A percentile compares a stretch with the other conserved stretches of the same genome.
These are phyloP conservation scores for Drosophila siamana DNA, from an alignment of 2,888 invertebrate genomes.

Conservation along the genomic window DNA sequence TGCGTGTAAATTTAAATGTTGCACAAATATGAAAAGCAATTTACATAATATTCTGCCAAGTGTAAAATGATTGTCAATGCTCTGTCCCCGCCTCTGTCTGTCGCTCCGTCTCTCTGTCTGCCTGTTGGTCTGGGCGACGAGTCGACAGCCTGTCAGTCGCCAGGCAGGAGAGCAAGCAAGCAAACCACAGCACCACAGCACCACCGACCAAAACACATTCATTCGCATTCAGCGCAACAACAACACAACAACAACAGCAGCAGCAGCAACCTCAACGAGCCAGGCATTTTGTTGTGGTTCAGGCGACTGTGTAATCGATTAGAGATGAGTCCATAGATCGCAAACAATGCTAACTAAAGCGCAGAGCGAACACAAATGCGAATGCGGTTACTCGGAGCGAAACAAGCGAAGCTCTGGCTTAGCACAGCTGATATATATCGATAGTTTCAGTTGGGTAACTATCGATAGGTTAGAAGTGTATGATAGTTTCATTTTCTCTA, in stretches of 20 bases:
- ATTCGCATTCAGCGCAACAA: not conserved
- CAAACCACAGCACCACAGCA: not conserved
- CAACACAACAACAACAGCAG: no score
- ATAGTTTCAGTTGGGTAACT: no score
- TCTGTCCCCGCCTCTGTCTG: conserved; percentile 20
- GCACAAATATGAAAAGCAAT: conserved; percentile 82
- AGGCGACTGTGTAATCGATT: conserved; percentile 37
- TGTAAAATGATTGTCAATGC: conserved; percentile 82
- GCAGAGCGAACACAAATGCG: not conserved
- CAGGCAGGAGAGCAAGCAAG: not conserved
- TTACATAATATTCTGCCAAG: conserved; percentile 81
- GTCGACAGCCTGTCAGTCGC: conserved; percentile 5
- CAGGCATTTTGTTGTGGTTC: conserved; percentile 8
- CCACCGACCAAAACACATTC: not conserved
- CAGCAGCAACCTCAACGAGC: no score
- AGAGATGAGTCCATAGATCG: conserved; percentile 4
- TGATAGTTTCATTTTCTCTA: no score
- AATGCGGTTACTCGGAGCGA: not conserved
- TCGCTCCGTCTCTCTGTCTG: not conserved
- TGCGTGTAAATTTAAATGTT: conserved; percentile 77
- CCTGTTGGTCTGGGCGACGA: not conserved
- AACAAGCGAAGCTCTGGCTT: no score
- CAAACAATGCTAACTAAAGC: not conserved
- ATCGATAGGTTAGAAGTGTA: no score
- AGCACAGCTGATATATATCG: no score